phyloP scores from a whole-genome alignment of 2,888 invertebrate genomes.

The Dendrolimus houi region DNA sequence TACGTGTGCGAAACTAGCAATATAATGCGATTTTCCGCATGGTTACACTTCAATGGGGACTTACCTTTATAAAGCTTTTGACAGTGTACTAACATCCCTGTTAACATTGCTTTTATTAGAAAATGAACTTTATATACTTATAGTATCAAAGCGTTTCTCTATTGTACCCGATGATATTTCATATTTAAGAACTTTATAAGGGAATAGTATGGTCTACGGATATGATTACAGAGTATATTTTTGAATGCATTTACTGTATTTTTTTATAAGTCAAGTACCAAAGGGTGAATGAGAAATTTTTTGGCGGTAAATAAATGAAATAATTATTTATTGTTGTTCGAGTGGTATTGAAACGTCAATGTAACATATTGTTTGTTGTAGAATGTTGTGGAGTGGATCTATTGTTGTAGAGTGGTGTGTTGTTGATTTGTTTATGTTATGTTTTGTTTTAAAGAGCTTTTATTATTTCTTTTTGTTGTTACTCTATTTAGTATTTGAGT shows the following conservation, averaged over 20 bases:
- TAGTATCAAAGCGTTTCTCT: background rate
- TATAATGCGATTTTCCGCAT: conserved; percentile 22
- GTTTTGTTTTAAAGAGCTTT: background rate
- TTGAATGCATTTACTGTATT: background rate
- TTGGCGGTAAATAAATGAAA: background rate
- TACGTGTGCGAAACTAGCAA: conserved; percentile 15
- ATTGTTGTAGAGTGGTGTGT: background rate
- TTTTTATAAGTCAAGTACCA: background rate
- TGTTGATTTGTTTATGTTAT: background rate
- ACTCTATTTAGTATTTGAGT: too few species aligned
- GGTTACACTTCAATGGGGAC: conserved; percentile 11
- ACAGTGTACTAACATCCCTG: background rate
- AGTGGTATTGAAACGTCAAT: background rate
- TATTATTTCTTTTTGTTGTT: too few species aligned
- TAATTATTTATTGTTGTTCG: background rate
- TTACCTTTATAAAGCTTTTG: conserved; percentile 2
- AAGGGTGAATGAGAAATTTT: background rate
- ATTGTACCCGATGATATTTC: background rate
- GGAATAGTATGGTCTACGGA: too few species aligned
- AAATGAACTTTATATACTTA: background rate
- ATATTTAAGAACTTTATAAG: too few species aligned
- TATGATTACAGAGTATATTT: background rate
- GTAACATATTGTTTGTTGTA: background rate
- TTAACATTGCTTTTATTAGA: background rate
- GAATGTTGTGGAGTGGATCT: background rate